These are phyloP conservation scores for Tachuris rubrigastra DNA, from an alignment of 2,113 vertebrate genomes.

Conservation along the genomic window DNA sequence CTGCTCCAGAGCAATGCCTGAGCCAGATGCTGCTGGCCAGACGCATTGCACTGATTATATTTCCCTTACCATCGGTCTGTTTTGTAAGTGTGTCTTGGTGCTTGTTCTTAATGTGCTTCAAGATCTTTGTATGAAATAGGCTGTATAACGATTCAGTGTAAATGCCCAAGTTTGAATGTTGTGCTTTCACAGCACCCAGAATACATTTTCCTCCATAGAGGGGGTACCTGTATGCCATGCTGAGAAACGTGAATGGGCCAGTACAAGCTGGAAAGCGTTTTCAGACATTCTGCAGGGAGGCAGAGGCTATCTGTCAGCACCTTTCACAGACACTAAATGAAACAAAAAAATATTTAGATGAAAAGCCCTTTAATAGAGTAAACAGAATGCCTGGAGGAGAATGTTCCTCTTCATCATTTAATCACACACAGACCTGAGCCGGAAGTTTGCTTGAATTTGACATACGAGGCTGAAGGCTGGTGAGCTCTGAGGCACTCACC, in stretches of 20 bases:
- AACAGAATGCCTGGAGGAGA: background rate
- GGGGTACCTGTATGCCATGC: background rate
- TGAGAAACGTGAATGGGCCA: accelerated
- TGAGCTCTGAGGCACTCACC: background rate
- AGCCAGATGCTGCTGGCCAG: background rate
- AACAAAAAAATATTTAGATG: constrained; percentile 4
- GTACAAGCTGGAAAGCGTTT: background rate
- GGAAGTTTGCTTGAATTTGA: constrained; percentile 51
- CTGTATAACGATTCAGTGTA: background rate
- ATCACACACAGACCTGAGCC: constrained; percentile 28
- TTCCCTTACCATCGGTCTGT: background rate
- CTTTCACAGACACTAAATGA: background rate
- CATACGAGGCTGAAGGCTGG: constrained; percentile 5
- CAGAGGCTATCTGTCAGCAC: background rate
- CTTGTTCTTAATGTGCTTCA: background rate
- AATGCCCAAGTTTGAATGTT: background rate
- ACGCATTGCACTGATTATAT: background rate
- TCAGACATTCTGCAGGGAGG: background rate
- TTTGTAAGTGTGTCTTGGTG: background rate
- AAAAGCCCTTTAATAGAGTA: background rate
- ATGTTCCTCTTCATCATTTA: constrained; percentile 25
- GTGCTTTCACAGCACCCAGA: background rate
- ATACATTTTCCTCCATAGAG: background rate
- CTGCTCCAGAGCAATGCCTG: background rate
- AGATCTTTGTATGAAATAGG: background rate